phyloP scores from a whole-genome alignment of 2,113 vertebrate species.

The Phoenicopterus ruber region DNA sequence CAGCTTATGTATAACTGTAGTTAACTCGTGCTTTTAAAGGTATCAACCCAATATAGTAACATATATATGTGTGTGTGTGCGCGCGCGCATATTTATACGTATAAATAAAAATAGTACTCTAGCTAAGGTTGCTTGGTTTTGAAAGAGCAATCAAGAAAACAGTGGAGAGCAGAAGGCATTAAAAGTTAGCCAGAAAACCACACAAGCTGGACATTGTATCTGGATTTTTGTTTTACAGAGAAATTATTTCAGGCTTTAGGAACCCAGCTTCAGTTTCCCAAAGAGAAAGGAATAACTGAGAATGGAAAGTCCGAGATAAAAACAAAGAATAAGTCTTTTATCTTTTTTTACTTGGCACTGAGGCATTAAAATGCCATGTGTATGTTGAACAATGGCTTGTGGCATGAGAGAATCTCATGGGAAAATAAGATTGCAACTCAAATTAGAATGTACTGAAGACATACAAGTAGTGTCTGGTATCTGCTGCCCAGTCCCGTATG shows the following conservation, averaged over 20 bases:
- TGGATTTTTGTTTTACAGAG: background rate
- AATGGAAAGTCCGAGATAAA: background rate
- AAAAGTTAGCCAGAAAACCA: background rate
- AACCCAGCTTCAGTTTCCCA: background rate
- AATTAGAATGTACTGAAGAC: background rate
- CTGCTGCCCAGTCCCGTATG: background rate
- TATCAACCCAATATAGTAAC: background rate
- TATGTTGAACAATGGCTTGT: background rate
- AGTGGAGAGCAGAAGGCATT: background rate
- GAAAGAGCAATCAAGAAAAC: background rate
- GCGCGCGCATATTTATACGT: rapidly evolving
- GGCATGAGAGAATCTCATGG: background rate
- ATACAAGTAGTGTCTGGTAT: background rate
- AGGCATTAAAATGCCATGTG: background rate
- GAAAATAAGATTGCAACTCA: background rate
- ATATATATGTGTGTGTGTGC: too few species aligned
- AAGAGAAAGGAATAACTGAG: background rate
- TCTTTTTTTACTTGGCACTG: background rate
- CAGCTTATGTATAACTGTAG: background rate
- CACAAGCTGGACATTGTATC: too few species aligned
- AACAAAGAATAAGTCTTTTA: background rate
- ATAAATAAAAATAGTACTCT: background rate
- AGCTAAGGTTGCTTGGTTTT: background rate
- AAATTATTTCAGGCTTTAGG: background rate
- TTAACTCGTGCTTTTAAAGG: background rate